Conservation (phyloP, 2,888 invertebrate species). For the Junonia oenone region DNA sequence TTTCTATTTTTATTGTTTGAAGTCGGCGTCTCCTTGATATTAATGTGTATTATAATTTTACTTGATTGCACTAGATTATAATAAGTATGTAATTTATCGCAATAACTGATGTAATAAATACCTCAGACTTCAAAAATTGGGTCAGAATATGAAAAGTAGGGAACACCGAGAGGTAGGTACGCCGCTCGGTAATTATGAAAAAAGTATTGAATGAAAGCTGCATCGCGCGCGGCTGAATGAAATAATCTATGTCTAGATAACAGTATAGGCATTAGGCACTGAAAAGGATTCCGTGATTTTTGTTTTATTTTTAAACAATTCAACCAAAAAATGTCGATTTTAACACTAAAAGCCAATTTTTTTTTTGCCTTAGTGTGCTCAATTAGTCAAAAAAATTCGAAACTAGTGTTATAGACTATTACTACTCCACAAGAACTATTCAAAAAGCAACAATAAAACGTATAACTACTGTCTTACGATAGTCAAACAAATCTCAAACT, state of each 20-base stretch:
- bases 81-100: neutral
- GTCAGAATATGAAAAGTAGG: too few relatives aligned
- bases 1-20: neutral
- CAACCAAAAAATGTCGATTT: too few relatives aligned
- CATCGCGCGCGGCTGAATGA: neutral
- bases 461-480: neutral
- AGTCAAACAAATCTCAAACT: too few relatives aligned
- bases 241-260: neutral
- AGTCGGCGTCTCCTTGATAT: too few relatives aligned
- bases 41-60: neutral
- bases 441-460: neutral
- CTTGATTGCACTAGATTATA: neutral
- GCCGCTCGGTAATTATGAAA: slow-evolving; percentile 14
- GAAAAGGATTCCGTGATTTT: neutral
- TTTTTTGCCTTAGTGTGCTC: neutral
- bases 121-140: slow-evolving; percentile 42
- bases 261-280: neutral
- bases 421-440: neutral
- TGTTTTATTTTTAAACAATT: neutral
- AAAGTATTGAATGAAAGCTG: slow-evolving; percentile 4
- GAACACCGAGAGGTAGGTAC: too few relatives aligned
- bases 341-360: too few relatives aligned
- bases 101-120: slow-evolving; percentile 21
- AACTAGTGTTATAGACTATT: neutral
- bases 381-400: neutral